Evolutionary conservation across 2,797 vertebrate genomes (phyloP).

Genomic region (Enteromius thamalakanensis): DNA sequence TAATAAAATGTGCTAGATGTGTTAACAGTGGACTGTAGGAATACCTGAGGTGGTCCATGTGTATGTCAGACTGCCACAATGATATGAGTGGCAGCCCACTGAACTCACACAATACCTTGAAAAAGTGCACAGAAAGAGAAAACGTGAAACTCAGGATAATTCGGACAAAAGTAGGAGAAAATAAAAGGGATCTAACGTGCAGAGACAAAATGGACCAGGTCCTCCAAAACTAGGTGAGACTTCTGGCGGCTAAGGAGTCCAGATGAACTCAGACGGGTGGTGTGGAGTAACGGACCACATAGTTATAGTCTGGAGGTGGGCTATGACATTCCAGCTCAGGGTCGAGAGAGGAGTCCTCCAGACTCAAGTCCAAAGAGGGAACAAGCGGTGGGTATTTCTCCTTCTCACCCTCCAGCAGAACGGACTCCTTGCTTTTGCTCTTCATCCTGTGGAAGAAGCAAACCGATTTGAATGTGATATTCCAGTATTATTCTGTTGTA

Average conservation of each 20-base stretch:
- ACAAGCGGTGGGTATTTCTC: conserved; percentile 77
- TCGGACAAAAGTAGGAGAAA: conserved; percentile 52
- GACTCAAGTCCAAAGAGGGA: conserved; percentile 81
- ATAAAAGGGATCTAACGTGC: conserved; percentile 39
- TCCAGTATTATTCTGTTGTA: not conserved
- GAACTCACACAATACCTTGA: conserved; percentile 35
- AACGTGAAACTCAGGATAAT: conserved; percentile 25
- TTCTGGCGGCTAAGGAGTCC: conserved; percentile 11
- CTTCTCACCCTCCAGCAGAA: conserved; percentile 79
- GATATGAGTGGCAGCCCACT: conserved; percentile 60
- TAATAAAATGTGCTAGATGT: conserved; percentile 56
- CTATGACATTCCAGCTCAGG: conserved; percentile 89
- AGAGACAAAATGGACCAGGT: conserved; percentile 42
- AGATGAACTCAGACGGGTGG: conserved; percentile 79
- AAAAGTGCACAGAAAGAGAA: conserved; percentile 51
- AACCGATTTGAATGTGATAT: not conserved
- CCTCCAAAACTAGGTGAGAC: not conserved
- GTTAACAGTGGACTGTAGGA: conserved; percentile 79
- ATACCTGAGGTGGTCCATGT: conserved; percentile 80
- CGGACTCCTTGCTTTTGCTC: conserved; percentile 89
- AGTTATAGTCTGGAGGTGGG: conserved; percentile 92
- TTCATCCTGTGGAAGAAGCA: conserved; percentile 78
- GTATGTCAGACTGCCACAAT: conserved; percentile 71
- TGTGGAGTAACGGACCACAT: conserved; percentile 88
- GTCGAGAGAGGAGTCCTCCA: conserved; percentile 87